A percentile compares a stretch with the other conserved stretches of the same genome.
phyloP scores from a whole-genome alignment of 1,140 invertebrate species.

The Galendromus occidentalis region DNA sequence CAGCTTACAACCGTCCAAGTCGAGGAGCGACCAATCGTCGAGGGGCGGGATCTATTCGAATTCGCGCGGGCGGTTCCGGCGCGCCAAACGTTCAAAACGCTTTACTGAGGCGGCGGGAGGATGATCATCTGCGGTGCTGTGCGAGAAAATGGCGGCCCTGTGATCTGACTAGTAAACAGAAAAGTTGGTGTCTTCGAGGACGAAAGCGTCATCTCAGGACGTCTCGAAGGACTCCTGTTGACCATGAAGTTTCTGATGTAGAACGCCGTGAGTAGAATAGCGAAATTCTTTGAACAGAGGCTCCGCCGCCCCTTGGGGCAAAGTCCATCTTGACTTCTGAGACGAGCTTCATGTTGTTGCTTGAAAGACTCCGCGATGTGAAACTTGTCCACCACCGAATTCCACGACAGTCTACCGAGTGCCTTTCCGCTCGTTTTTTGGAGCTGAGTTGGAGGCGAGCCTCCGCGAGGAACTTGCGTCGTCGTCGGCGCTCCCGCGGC shows the following conservation, averaged over 20 bases:
- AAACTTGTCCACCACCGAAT: no score
- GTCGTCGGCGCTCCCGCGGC: no score
- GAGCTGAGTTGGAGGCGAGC: no score
- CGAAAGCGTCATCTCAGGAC: not conserved
- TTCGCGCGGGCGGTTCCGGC: not conserved
- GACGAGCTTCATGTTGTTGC: not conserved
- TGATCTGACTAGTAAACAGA: not conserved
- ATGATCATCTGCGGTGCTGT: not conserved
- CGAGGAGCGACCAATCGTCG: no score
- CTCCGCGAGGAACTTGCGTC: no score
- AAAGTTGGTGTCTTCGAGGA: not conserved
- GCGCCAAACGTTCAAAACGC: conserved; percentile 7
- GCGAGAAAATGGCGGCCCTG: conserved; percentile 7
- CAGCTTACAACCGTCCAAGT: no score
- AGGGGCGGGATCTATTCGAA: not conserved
- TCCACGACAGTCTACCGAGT: no score
- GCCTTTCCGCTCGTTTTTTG: no score
- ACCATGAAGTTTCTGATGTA: not conserved
- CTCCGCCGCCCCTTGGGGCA: no score
- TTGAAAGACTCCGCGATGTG: not conserved
- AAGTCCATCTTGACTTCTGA: not conserved
- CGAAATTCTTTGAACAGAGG: no score
- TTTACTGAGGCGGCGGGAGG: not conserved
- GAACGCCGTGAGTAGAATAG: not conserved
- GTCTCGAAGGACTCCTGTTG: not conserved